Conservation (phyloP, 2,888 invertebrate species). For the Psylliodes chrysocephalus region DNA sequence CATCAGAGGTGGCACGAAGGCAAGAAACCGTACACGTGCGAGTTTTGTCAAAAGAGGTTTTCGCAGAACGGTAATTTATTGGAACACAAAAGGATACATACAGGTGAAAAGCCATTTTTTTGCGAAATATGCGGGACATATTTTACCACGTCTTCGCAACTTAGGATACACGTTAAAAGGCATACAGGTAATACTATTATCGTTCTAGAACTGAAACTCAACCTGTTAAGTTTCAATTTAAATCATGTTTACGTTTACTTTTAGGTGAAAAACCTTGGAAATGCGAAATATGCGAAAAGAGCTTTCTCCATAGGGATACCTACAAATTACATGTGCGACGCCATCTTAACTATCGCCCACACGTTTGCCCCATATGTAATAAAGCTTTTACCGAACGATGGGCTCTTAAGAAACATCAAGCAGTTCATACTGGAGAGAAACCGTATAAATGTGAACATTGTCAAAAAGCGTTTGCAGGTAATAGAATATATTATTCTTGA, state of each 20-base stretch:
- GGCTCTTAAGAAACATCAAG: constrained; percentile 73
- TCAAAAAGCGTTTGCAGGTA: constrained; percentile 79
- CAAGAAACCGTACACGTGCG: constrained; percentile 75
- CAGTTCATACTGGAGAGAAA: constrained; percentile 74
- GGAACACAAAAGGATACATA: constrained; percentile 82
- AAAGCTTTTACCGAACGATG: constrained; percentile 74
- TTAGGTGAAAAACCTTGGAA: constrained; percentile 67
- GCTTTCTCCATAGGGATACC: constrained; percentile 71
- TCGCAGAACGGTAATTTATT: constrained; percentile 82
- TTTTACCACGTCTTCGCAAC: constrained; percentile 81
- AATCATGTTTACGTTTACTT: not conserved
- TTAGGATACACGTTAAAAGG: constrained; percentile 73
- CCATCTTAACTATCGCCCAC: constrained; percentile 74
- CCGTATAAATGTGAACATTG: constrained; percentile 79
- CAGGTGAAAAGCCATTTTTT: constrained; percentile 79
- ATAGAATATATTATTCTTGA: too few relatives aligned
- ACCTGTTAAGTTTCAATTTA: too few relatives aligned
- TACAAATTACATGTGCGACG: constrained; percentile 75
- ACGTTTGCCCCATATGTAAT: constrained; percentile 69
- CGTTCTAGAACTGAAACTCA: too few relatives aligned
- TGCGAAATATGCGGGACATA: constrained; percentile 74
- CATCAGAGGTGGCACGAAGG: constrained; percentile 79
- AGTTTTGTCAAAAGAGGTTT: constrained; percentile 77
- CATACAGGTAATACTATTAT: constrained; percentile 64
- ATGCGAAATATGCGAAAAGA: constrained; percentile 70